Evolutionary conservation across 37 sponge, comb jelly and placozoan species (phyloP).

Genomic region (Cliona cf. orientalis): DNA sequence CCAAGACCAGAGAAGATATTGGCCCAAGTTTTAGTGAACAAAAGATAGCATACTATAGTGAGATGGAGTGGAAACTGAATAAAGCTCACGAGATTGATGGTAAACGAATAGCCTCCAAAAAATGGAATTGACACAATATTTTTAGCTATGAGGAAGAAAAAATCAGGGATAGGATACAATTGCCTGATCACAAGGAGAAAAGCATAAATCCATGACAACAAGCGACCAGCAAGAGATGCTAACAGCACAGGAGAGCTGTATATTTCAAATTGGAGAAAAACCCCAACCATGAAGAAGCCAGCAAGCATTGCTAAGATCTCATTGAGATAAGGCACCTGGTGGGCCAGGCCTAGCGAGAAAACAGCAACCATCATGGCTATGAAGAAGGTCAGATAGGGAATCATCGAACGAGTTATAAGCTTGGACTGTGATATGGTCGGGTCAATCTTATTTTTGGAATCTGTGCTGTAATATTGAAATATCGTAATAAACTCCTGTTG

Average conservation of each 20-base stretch:
- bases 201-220: not conserved
- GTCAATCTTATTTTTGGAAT: not conserved
- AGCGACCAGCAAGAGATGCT: not conserved
- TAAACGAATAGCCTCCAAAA: slow-evolving; percentile 2
- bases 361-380: slow-evolving; percentile 13
- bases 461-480: slow-evolving; percentile 46
- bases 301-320: slow-evolving; percentile 17
- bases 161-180: slow-evolving; percentile 19
- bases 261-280: slow-evolving; percentile 45
- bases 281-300: not conserved
- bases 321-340: not conserved
- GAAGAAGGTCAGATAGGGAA: slow-evolving; percentile 34
- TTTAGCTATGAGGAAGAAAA: not conserved
- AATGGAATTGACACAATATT: slow-evolving; percentile 18
- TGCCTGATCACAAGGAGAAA: slow-evolving; percentile 3
- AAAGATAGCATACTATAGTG: not conserved
- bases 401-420: not conserved
- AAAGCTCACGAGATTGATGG: slow-evolving; percentile 24
- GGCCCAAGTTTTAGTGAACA: slow-evolving; percentile 2
- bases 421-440: not conserved
- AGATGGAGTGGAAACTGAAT: slow-evolving; percentile 39
- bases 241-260: slow-evolving; percentile 26
- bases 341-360: slow-evolving; percentile 25
- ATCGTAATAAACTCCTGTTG: slow-evolving; percentile 19
- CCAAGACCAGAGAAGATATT: slow-evolving; percentile 46